Percentiles rank a stretch among this genome's conserved stretches.
These are phyloP conservation scores for Pristionchus japonicus DNA, from an alignment of 2,888 invertebrate genomes.

Conservation along the genomic window DNA sequence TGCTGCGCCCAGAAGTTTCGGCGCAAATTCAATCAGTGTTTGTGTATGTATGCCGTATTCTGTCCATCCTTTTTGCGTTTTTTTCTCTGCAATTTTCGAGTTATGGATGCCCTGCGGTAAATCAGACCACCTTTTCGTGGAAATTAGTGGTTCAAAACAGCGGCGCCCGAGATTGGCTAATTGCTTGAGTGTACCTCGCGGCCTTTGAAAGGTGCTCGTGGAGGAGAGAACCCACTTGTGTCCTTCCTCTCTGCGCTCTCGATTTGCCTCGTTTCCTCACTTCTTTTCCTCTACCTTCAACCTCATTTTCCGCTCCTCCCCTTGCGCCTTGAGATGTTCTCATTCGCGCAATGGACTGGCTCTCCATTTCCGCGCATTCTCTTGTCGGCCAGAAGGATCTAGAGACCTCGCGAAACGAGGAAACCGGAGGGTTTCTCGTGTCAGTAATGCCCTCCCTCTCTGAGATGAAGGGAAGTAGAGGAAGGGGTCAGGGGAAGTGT, in stretches of 20 bases:
- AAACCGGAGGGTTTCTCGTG: neutral
- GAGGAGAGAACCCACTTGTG: neutral
- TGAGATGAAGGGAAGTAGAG: neutral
- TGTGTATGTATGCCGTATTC: neutral
- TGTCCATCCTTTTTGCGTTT: neutral
- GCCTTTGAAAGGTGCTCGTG: neutral
- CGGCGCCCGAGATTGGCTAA: neutral
- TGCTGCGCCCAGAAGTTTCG: neutral
- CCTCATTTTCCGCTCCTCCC: neutral
- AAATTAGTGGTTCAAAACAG: neutral
- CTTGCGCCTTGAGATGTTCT: constrained; percentile 12
- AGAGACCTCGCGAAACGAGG: neutral
- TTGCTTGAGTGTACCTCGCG: neutral
- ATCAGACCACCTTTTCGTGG: too few species aligned
- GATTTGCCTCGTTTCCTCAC: constrained; percentile 2
- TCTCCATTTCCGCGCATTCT: neutral
- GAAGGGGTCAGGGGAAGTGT: constrained; percentile 18
- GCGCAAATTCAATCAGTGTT: neutral
- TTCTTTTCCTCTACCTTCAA: neutral
- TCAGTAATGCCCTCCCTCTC: neutral
- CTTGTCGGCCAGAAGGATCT: neutral
- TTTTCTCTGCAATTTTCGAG: neutral
- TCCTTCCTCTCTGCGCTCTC: neutral
- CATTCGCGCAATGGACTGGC: neutral
- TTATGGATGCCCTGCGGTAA: too few species aligned